phyloP scores from a whole-genome alignment of 2,797 vertebrate species.

The Chromobotia macracanthus region DNA sequence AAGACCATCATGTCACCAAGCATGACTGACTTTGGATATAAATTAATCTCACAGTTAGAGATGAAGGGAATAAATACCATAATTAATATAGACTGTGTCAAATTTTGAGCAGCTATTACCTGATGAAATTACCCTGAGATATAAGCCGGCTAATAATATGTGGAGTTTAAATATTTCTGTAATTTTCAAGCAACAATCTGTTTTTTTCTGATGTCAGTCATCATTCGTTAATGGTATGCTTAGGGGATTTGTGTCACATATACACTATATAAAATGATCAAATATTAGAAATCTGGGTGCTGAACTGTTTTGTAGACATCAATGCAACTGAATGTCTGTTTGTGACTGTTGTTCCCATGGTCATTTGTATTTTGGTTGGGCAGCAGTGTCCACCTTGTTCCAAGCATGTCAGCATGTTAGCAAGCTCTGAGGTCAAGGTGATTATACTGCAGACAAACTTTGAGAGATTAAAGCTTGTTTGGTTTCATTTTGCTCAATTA shows the following conservation, averaged over 20 bases:
- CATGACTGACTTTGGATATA: neutral
- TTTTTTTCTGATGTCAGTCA: neutral
- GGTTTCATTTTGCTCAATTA: neutral
- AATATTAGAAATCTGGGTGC: neutral
- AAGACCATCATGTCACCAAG: too few species aligned
- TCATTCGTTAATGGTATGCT: neutral
- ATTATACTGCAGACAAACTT: neutral
- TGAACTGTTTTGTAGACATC: neutral
- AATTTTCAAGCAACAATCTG: neutral
- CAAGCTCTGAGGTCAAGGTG: neutral
- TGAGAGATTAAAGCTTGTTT: constrained; percentile 18
- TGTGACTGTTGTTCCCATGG: constrained; percentile 61
- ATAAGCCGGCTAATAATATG: too few species aligned
- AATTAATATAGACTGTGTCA: too few species aligned
- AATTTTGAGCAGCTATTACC: too few species aligned
- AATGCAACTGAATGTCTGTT: constrained; percentile 54
- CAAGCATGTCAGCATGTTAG: constrained; percentile 21
- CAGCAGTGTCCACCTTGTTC: constrained; percentile 17
- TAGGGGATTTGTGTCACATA: neutral
- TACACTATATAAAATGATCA: too few species aligned
- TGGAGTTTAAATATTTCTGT: too few species aligned
- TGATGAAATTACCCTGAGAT: neutral
- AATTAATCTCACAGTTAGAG: neutral
- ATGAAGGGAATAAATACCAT: too few species aligned
- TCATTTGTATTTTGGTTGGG: constrained; percentile 48